Conservation (phyloP, 92 coral and sea anemone genomes). For the Hydrozoanthus gracilis region DNA sequence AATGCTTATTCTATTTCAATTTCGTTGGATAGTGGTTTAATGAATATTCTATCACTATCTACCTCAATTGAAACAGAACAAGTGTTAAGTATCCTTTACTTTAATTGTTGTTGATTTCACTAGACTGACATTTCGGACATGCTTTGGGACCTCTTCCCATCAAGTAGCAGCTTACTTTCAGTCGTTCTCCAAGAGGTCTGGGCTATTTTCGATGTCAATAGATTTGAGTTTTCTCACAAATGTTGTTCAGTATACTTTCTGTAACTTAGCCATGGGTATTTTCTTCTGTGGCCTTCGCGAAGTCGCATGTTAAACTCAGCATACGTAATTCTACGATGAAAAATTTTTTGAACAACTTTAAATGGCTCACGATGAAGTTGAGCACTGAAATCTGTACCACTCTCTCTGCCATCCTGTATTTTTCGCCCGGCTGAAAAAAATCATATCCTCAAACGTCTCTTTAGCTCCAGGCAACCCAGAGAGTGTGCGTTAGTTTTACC, state of each 20-base stretch:
- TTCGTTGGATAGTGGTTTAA: no score
- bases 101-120: not conserved
- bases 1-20: no score
- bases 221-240: not conserved
- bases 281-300: conserved; percentile 27
- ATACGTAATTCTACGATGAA: conserved; percentile 29
- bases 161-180: not conserved
- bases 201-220: conserved; percentile 22
- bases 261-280: conserved; percentile 9
- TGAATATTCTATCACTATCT: no score
- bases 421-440: conserved; percentile 6
- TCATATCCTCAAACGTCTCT: conserved; percentile 32
- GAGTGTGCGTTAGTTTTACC: conserved; percentile 28
- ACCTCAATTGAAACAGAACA: no score
- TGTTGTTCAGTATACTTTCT: not conserved
- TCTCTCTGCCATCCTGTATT: conserved; percentile 41
- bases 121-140: conserved; percentile 10
- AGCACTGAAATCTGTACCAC: conserved; percentile 24
- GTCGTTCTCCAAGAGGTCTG: conserved; percentile 34
- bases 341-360: not conserved
- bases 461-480: conserved; percentile 44
- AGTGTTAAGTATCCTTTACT: not conserved
- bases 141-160: conserved; percentile 26
- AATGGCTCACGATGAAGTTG: not conserved
- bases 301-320: conserved; percentile 33